Conservation (phyloP, 2,113 vertebrate genomes). For the Reinhardtius hippoglossoides region DNA sequence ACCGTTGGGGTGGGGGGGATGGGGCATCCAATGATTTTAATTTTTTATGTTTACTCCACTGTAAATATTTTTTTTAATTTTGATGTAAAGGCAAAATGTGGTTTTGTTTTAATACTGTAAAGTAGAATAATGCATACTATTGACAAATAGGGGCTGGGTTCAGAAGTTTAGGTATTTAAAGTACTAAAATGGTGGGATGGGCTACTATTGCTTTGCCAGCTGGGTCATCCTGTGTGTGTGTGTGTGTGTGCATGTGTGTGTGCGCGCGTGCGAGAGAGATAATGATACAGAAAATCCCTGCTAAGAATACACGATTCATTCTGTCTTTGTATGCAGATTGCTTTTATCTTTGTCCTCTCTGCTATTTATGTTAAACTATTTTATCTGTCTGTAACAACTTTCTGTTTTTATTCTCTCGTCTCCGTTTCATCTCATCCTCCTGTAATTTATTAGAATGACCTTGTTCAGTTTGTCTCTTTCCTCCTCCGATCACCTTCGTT, state of each 20-base stretch:
- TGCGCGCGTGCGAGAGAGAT: slow-evolving; percentile 22
- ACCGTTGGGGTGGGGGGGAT: slow-evolving; percentile 5
- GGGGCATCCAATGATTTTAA: slow-evolving; percentile 35
- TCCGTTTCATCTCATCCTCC: slow-evolving; percentile 18
- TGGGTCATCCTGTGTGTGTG: slow-evolving; percentile 70
- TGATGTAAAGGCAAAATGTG: slow-evolving; percentile 80
- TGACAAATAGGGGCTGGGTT: slow-evolving; percentile 48
- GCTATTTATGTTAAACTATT: slow-evolving; percentile 57
- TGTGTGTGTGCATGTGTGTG: slow-evolving; percentile 30
- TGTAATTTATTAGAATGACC: slow-evolving; percentile 44
- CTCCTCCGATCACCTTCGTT: not conserved
- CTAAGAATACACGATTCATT: slow-evolving; percentile 27
- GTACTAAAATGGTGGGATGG: slow-evolving; percentile 59
- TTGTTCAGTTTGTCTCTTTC: not conserved
- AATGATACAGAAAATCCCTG: slow-evolving; percentile 49
- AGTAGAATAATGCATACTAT: slow-evolving; percentile 75
- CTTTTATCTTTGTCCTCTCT: slow-evolving; percentile 23
- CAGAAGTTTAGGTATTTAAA: slow-evolving; percentile 59
- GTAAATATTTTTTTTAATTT: slow-evolving; percentile 83
- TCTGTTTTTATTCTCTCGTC: not conserved
- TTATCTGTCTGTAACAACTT: slow-evolving; percentile 14
- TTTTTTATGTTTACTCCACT: slow-evolving; percentile 72
- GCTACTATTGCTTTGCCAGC: slow-evolving; percentile 70
- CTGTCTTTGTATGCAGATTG: slow-evolving; percentile 20
- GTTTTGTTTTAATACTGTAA: slow-evolving; percentile 78